Conservation (phyloP, 2,888 invertebrate species). For the Drosophila percnosoma region DNA sequence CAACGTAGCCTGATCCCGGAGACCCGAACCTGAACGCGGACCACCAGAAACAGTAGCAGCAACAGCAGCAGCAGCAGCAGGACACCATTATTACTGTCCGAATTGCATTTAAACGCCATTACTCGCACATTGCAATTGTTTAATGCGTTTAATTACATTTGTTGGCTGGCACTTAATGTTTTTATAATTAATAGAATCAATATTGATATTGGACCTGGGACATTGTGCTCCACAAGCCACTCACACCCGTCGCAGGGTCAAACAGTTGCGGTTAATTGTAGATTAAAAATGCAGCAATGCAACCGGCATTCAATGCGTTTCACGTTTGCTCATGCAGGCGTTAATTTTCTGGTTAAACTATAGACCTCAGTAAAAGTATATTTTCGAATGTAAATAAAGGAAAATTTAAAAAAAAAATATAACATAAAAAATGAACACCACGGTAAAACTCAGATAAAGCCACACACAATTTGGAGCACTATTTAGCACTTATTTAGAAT, state of each 20-base stretch:
- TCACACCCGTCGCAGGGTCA: background rate
- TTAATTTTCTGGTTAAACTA: constrained; percentile 82
- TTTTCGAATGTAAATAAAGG: background rate
- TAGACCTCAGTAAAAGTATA: constrained; percentile 40
- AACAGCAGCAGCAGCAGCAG: constrained; percentile 8
- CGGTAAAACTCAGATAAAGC: constrained; percentile 33
- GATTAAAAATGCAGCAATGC: constrained; percentile 81
- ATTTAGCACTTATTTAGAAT: no score
- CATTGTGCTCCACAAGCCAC: background rate
- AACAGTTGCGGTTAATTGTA: constrained; percentile 82
- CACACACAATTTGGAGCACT: background rate
- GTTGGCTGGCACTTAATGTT: constrained; percentile 81
- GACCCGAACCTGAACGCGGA: constrained; percentile 16
- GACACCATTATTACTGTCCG: constrained; percentile 12
- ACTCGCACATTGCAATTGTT: constrained; percentile 73
- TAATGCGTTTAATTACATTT: constrained; percentile 82
- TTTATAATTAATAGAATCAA: constrained; percentile 83
- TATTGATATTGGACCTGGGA: constrained; percentile 69
- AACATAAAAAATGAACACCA: background rate
- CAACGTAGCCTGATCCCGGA: constrained; percentile 36
- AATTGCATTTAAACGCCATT: constrained; percentile 66
- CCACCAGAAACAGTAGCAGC: constrained; percentile 5
- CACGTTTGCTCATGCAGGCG: constrained; percentile 75
- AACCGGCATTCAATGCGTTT: constrained; percentile 51
- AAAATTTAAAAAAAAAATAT: background rate